Conservation (phyloP, 2,888 invertebrate species). For the Pollenia angustigena region DNA sequence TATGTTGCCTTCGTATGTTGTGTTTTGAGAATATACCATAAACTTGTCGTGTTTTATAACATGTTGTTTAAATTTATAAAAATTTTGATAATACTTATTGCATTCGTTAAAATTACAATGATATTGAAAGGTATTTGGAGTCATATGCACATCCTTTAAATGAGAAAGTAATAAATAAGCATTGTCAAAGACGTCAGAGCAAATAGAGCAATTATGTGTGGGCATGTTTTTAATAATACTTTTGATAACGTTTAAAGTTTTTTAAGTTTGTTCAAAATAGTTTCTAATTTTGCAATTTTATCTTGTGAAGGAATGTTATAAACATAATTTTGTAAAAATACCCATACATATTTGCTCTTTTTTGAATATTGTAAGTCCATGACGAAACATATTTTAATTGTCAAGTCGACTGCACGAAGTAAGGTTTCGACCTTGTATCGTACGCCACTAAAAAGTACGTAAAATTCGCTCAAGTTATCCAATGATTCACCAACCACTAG, state of each 20-base stretch:
- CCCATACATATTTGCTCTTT: constrained; percentile 54
- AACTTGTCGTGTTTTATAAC: constrained; percentile 29
- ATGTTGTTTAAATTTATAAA: constrained; percentile 42
- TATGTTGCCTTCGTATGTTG: constrained; percentile 20
- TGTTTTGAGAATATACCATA: constrained; percentile 21
- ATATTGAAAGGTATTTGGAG: constrained; percentile 42
- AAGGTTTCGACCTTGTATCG: constrained; percentile 35
- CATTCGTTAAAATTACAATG: constrained; percentile 32
- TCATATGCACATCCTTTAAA: constrained; percentile 24
- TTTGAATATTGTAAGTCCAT: constrained; percentile 37
- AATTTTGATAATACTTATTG: constrained; percentile 38
- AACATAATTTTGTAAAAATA: constrained; percentile 47
- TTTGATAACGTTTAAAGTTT: constrained; percentile 45
- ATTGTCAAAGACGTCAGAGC: too few relatives aligned
- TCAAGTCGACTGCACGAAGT: constrained; percentile 25
- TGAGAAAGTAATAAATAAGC: constrained; percentile 36
- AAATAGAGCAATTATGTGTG: too few relatives aligned
- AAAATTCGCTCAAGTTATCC: constrained; percentile 42
- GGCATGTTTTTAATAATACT: too few relatives aligned
- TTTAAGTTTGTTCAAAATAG: constrained; percentile 40
- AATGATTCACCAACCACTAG: constrained; percentile 44
- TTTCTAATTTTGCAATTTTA: constrained; percentile 43
- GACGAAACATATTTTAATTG: constrained; percentile 42
- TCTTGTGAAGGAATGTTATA: constrained; percentile 39
- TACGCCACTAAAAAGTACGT: constrained; percentile 33